Conservation (phyloP, 2,113 vertebrate genomes). For the Himantopus leucocephalus region DNA sequence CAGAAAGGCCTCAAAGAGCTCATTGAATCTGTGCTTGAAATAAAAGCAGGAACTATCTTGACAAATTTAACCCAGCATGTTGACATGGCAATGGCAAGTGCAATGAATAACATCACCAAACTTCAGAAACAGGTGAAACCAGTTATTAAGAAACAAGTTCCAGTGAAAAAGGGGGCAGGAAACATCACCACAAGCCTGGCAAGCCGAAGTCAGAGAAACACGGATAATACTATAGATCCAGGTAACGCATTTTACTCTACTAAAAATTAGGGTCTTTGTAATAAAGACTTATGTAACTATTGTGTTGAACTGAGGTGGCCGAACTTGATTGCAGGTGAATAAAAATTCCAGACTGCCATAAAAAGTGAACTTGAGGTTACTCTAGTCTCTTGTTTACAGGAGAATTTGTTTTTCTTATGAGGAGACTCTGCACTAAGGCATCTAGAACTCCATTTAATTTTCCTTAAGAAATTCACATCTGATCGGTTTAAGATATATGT, state of each 20-base stretch:
- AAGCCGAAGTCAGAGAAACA: slow-evolving; percentile 75
- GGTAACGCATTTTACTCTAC: slow-evolving; percentile 60
- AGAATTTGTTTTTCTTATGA: background rate
- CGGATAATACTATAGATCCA: slow-evolving; percentile 61
- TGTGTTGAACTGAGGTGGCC: background rate
- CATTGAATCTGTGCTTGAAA: slow-evolving; percentile 68
- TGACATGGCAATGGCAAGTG: slow-evolving; percentile 17
- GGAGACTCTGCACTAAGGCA: background rate
- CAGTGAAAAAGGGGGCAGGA: slow-evolving; percentile 50
- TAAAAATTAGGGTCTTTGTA: background rate
- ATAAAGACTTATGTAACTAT: background rate
- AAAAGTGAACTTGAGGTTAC: background rate
- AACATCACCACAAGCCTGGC: slow-evolving; percentile 38
- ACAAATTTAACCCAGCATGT: slow-evolving; percentile 73
- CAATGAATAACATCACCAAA: slow-evolving; percentile 54
- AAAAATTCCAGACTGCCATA: background rate
- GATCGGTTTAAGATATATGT: background rate
- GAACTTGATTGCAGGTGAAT: background rate
- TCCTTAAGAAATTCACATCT: background rate
- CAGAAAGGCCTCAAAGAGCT: slow-evolving; percentile 71
- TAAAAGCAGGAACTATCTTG: slow-evolving; percentile 64
- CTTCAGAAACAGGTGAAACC: slow-evolving; percentile 72
- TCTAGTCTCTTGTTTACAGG: background rate
- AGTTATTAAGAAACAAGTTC: slow-evolving; percentile 56
- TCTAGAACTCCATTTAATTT: background rate